Evolutionary conservation across 2,888 invertebrate genomes (phyloP).

Genomic region (Malacosoma neustria): DNA sequence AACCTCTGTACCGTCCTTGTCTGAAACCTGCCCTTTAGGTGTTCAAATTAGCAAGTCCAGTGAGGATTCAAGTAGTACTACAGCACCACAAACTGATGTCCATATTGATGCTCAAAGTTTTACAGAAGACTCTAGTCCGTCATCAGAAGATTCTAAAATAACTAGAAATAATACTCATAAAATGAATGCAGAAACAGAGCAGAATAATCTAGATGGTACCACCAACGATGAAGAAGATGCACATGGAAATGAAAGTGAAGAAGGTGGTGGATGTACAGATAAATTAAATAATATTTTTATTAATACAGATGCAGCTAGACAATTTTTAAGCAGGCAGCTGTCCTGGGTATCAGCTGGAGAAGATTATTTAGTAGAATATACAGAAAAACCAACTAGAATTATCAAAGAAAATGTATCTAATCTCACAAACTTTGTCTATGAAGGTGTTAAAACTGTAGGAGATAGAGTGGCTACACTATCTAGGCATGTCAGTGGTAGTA

Average conservation of each 20-base stretch:
- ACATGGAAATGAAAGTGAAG: slow-evolving; percentile 35
- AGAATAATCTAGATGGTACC: slow-evolving; percentile 27
- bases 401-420: slow-evolving; percentile 84
- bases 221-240: slow-evolving; percentile 33
- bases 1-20: slow-evolving; percentile 74
- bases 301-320: slow-evolving; percentile 85
- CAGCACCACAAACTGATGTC: slow-evolving; percentile 72
- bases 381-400: slow-evolving; percentile 79
- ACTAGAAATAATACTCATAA: slow-evolving; percentile 56
- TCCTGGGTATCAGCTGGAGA: slow-evolving; percentile 83
- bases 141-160: slow-evolving; percentile 70
- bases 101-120: slow-evolving; percentile 70
- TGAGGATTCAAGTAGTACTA: slow-evolving; percentile 77
- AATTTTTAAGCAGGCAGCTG: slow-evolving; percentile 83
- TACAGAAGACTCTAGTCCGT: slow-evolving; percentile 74
- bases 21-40: slow-evolving; percentile 78
- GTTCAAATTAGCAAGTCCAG: slow-evolving; percentile 75
- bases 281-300: slow-evolving; percentile 81
- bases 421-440: slow-evolving; percentile 82
- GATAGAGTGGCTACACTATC: slow-evolving; percentile 83
- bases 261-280: slow-evolving; percentile 37
- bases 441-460: slow-evolving; percentile 83
- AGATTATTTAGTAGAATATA: slow-evolving; percentile 78
- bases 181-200: slow-evolving; percentile 28
- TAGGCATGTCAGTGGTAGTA: slow-evolving; percentile 83